Percentiles rank a stretch among this genome's conserved stretches.
phyloP scores from a whole-genome alignment of 2,113 vertebrate genomes.

The Aplodontia rufa region DNA sequence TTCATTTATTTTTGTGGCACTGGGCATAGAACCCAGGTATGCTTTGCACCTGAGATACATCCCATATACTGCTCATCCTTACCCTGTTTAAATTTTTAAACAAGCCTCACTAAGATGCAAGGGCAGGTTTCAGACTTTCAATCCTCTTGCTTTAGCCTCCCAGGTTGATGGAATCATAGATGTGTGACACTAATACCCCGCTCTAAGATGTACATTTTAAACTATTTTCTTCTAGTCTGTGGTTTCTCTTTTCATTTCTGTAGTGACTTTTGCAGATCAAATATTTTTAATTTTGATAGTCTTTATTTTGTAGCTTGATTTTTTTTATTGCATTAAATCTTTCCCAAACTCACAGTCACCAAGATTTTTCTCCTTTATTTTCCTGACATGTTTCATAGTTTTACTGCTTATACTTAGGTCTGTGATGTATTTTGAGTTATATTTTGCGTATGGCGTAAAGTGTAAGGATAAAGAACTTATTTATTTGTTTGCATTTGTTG shows the following conservation, averaged over 20 bases:
- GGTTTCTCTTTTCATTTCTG: neutral
- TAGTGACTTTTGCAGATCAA: neutral
- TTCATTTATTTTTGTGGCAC: too few species aligned
- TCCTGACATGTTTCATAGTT: neutral
- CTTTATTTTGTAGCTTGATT: neutral
- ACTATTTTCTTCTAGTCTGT: neutral
- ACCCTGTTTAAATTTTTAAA: too few species aligned
- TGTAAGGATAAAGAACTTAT: neutral
- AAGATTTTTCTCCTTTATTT: neutral
- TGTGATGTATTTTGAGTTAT: neutral
- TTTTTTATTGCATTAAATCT: neutral
- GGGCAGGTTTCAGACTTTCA: too few species aligned
- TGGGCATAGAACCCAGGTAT: too few species aligned
- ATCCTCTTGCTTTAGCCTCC: too few species aligned
- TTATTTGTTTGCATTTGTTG: neutral
- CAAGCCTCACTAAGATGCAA: too few species aligned
- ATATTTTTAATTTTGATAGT: neutral
- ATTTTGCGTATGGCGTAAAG: neutral
- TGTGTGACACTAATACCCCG: too few species aligned
- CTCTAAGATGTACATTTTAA: neutral
- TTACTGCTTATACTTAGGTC: neutral
- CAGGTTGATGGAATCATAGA: too few species aligned
- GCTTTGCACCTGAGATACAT: too few species aligned
- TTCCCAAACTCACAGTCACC: neutral
- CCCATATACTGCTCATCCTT: too few species aligned